phyloP scores from a whole-genome alignment of 2,888 invertebrate species.

The Ophion slaviceki region DNA sequence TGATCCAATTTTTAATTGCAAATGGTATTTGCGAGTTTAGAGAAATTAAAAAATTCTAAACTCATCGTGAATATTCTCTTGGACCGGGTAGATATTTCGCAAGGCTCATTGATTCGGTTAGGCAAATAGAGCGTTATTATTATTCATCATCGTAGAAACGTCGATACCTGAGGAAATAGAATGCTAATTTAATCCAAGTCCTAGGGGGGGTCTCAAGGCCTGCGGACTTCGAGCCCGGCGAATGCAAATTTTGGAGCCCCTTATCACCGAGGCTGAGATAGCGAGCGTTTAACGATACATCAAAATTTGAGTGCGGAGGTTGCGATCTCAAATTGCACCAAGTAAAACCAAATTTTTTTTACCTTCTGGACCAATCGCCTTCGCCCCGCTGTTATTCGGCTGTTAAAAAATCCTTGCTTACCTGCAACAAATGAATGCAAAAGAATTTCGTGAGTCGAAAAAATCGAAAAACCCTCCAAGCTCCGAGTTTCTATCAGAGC shows the following conservation, averaged over 20 bases:
- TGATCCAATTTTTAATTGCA: background rate
- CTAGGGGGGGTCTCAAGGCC: background rate
- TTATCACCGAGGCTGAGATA: background rate
- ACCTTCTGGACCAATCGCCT: conserved; percentile 20
- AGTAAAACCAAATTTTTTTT: background rate
- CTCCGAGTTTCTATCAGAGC: background rate
- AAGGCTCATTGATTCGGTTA: background rate
- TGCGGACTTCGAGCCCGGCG: background rate
- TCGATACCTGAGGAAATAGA: background rate
- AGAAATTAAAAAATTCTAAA: background rate
- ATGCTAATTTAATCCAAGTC: background rate
- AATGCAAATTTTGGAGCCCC: background rate
- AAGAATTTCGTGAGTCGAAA: conserved; percentile 14
- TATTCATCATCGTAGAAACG: background rate
- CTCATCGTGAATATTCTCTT: background rate
- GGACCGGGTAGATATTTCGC: background rate
- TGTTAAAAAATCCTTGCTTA: conserved; percentile 36
- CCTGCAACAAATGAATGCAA: conserved; percentile 55
- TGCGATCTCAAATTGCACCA: background rate
- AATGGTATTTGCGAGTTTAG: background rate
- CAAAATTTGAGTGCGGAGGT: background rate
- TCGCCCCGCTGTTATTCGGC: background rate
- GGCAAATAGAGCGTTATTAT: background rate
- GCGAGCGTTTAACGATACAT: background rate
- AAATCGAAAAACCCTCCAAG: background rate